These are phyloP conservation scores for Lineus longissimus DNA, from an alignment of 1,140 invertebrate genomes.

Conservation along the genomic window DNA sequence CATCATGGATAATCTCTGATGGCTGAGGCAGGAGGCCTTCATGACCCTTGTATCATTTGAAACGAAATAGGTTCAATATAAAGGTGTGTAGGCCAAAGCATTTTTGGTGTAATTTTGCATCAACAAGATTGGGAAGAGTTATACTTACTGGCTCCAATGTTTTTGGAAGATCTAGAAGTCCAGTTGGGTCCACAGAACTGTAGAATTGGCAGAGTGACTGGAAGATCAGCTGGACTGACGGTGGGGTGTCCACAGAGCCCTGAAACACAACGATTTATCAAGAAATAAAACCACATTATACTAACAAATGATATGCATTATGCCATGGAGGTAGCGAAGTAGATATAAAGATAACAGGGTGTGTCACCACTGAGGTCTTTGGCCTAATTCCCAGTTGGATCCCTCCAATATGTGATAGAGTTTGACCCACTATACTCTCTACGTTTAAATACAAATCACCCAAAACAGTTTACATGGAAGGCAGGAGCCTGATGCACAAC, in stretches of 20 bases:
- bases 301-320: background rate
- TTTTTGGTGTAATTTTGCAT: too few relatives aligned
- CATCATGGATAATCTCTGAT: background rate
- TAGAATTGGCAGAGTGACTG: constrained; percentile 53
- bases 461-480: too few relatives aligned
- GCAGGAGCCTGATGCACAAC: too few relatives aligned
- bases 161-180: constrained; percentile 45
- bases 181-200: constrained; percentile 47
- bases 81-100: background rate
- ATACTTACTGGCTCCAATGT: constrained; percentile 29
- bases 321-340: too few relatives aligned
- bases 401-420: too few relatives aligned
- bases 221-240: constrained; percentile 47
- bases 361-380: too few relatives aligned
- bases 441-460: too few relatives aligned
- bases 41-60: background rate
- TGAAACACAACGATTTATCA: constrained; percentile 22
- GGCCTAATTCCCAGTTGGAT: too few relatives aligned
- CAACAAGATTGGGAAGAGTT: too few relatives aligned
- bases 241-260: constrained; percentile 32
- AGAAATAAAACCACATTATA: background rate
- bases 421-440: too few relatives aligned
- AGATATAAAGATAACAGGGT: background rate
- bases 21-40: background rate
- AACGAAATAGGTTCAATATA: background rate